Conservation (phyloP, 2,888 invertebrate genomes). For the Poecilus cupreus region DNA sequence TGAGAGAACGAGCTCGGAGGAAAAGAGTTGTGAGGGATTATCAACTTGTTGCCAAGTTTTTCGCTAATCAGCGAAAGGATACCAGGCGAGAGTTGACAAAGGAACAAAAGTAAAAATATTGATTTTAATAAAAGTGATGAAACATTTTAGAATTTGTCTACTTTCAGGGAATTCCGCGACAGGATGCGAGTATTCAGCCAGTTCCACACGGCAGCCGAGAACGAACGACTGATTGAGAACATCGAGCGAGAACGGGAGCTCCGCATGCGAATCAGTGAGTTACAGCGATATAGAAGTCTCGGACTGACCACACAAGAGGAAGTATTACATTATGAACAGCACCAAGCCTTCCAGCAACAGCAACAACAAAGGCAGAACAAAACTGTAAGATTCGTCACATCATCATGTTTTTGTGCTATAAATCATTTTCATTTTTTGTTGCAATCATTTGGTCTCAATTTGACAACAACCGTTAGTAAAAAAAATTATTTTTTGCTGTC, state of each 20-base stretch:
- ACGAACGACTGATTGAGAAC: conserved; percentile 85
- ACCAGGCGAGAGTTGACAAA: conserved; percentile 77
- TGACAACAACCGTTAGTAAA: too few relatives aligned
- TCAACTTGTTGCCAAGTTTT: conserved; percentile 91
- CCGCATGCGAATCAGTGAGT: conserved; percentile 86
- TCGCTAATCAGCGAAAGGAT: conserved; percentile 76
- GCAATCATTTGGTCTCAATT: not conserved
- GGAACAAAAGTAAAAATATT: conserved; percentile 81
- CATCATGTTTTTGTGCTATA: not conserved
- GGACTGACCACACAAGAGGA: conserved; percentile 90
- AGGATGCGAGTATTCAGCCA: conserved; percentile 90
- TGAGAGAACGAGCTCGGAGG: conserved; percentile 89
- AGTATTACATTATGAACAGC: conserved; percentile 91
- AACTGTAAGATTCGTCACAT: conserved; percentile 74
- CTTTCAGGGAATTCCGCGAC: conserved; percentile 84
- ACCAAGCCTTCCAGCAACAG: conserved; percentile 79
- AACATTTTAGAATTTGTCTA: conserved; percentile 12
- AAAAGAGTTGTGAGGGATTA: conserved; percentile 94
- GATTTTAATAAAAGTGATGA: conserved; percentile 73
- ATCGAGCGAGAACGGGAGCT: conserved; percentile 90
- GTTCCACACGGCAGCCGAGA: conserved; percentile 90
- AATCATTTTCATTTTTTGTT: conserved; percentile 8
- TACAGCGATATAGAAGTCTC: conserved; percentile 88
- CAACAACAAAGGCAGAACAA: conserved; percentile 81
- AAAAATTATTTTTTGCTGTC: too few relatives aligned